A percentile compares a stretch with the other conserved stretches of the same genome.
Evolutionary conservation across 2,113 vertebrate species (phyloP).

Genomic region (Dromiciops gliroides): DNA sequence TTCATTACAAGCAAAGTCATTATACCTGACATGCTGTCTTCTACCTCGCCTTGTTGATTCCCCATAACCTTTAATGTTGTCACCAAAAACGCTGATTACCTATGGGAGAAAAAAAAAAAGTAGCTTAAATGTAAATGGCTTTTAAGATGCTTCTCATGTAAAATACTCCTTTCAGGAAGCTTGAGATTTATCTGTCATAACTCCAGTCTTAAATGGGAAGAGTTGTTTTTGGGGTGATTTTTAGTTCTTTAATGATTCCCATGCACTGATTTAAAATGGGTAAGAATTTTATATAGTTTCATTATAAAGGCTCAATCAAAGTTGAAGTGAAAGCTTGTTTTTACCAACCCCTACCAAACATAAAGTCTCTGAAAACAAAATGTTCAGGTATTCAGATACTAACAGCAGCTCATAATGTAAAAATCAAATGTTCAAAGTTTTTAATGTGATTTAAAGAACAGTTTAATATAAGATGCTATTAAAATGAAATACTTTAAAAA

Average conservation of each 20-base stretch:
- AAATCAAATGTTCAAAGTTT: not conserved
- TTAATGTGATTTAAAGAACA: not conserved
- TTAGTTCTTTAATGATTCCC: not conserved
- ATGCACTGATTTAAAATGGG: not conserved
- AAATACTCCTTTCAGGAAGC: constrained; percentile 22
- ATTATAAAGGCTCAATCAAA: not conserved
- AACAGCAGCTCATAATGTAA: not conserved
- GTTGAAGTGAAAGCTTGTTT: not conserved
- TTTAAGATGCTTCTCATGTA: not conserved
- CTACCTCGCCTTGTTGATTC: constrained; percentile 92
- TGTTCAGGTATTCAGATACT: not conserved
- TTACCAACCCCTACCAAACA: not conserved
- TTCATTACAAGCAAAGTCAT: rapidly evolving
- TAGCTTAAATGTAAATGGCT: rapidly evolving
- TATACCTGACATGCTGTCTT: constrained; percentile 93
- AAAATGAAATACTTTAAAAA: not conserved
- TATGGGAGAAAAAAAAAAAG: constrained; percentile 73
- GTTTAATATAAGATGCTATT: not conserved
- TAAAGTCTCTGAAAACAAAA: not conserved
- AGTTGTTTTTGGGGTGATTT: not conserved
- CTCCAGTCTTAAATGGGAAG: not conserved
- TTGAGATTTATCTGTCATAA: not conserved
- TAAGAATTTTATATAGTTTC: not conserved
- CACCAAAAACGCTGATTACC: constrained; percentile 93
- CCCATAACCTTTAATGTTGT: constrained; percentile 94